Evolutionary conservation across 2,888 invertebrate species (phyloP), one percentile per base, ranked within the genome.

Genomic region (Terebella lapidaria): DNA sequence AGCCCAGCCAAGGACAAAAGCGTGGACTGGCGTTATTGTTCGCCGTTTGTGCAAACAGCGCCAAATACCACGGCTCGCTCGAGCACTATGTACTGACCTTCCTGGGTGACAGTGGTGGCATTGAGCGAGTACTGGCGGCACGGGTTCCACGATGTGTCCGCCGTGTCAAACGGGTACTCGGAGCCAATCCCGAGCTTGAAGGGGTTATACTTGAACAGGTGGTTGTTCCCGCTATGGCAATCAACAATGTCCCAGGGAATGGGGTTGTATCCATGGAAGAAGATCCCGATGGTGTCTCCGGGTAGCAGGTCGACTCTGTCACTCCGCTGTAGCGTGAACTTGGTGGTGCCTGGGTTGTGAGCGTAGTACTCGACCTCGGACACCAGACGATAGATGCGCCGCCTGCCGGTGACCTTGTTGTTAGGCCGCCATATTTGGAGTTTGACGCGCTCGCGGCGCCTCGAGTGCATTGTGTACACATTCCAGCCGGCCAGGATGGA

Each of bases 401-500:
- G 10, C 49, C 22, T 49, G 5, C 10, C 10, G 5, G 10, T 15
- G 4, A 29, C 15, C 4, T 10, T 20, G 18, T 52, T 25, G 10
- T 24, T 52, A 15, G 54, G 54, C 25, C 56, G 42, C 56, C 56
- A 56, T 29, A 59, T 47, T 49, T 60, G 60, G n/a, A 60, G 52
- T 22, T 60, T 51, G 1, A 49, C 56, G 29, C 20, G 26, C 56
- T 60, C 56, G 18, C 27, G 35, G 1, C 60, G 49, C 2, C 60
- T 35, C 45, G 56, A 51, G 29, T 52, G 46, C 2, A 46, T 53
- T 22, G 56, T 60, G 52, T 60, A 60, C 10, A 60, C 56, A 20
- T 60, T 29, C 60, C 60, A 60, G 2, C 60, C 60, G 28, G 29
- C 45, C 20, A 60, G 22, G 1, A 56, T 25, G 1, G 56, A 56